Evolutionary conservation across 2,888 invertebrate species (phyloP).

Genomic region (Lampropteryx suffumata): DNA sequence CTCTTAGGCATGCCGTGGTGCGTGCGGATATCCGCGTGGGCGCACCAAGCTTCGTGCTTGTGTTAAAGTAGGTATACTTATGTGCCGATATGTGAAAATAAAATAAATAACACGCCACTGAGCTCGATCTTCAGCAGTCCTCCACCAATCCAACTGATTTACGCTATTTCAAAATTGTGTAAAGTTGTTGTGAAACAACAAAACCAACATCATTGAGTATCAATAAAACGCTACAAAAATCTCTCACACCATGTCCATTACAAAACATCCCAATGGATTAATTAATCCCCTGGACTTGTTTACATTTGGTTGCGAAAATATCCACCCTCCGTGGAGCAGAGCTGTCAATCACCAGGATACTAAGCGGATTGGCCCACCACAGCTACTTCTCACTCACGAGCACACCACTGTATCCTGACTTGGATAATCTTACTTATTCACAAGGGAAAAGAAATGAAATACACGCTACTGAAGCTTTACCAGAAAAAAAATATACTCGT

Average conservation of each 20-base stretch:
- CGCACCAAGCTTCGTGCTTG: no score
- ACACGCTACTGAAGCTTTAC: no score
- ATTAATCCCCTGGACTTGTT: conserved; percentile 15
- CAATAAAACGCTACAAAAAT: not conserved
- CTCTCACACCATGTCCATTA: conserved; percentile 4
- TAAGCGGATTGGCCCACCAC: conserved; percentile 30
- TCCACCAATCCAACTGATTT: no score
- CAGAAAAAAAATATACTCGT: no score
- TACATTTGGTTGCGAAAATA: conserved; percentile 25
- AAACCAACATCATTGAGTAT: not conserved
- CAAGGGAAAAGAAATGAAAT: not conserved
- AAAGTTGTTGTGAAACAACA: no score
- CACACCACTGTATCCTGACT: conserved; percentile 20
- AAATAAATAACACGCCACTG: no score
- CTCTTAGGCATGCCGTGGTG: no score
- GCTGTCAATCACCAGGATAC: conserved; percentile 30
- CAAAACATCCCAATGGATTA: conserved; percentile 21
- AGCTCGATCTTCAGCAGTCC: no score
- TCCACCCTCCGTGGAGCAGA: conserved; percentile 15
- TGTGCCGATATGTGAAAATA: no score
- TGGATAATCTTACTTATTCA: conserved; percentile 1
- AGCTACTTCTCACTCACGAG: conserved; percentile 2
- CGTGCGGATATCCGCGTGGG: no score
- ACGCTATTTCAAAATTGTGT: no score
- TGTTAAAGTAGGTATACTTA: no score